Evolutionary conservation across 1,140 invertebrate genomes (phyloP), one percentile per base, ranked within the genome.

Genomic region (Colletes latitarsis): DNA sequence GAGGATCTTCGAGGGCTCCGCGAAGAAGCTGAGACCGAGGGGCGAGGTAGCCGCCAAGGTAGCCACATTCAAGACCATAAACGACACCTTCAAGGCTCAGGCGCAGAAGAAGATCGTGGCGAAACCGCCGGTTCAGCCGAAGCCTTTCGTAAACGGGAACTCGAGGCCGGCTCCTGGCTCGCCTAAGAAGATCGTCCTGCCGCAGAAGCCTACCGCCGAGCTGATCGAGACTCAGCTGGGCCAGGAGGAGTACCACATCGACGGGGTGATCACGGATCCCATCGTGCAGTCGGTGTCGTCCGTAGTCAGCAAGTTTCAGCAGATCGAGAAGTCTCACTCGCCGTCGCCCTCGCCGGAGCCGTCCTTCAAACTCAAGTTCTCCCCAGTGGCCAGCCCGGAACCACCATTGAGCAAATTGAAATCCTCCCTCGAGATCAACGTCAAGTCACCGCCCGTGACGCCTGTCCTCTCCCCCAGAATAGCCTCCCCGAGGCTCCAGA

Each of bases 1-100:
- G 81, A 95, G 96, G 86, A 96, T 97, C 88, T 98, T 98, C 92
- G 97, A 98, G 91, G 94, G 95, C 46, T 94, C 95, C 6, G 94
- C 95, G n/a, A 94, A 89, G 84, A 93, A 88, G 86, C 83, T 90
- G 71, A 94, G 94, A 52, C 94, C 94, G 8, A 95, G 94, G 14
- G 95, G 95, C 19, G 95, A 95, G 17, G 95, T 96, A 0, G 95
- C 95, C 19, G 95, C 93, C 30, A 96, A 96, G 88, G 95, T 96
- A 39, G 95, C 95, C 10, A 95, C 91, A 14, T 96, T 95, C 83
- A 96, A 96, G 81, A 95, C 94, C 53, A 96, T 96, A 77, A 95
- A 95, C 82, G 95, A 96, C 82, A 95, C 93, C 10, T 95, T 95
- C 77, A 95, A 95, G 49, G 93, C 93, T 1, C 94, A 95, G 82